Base-by-base conservation (phyloP, 2,888 invertebrate genomes). In the Volucella inflata region DNA sequence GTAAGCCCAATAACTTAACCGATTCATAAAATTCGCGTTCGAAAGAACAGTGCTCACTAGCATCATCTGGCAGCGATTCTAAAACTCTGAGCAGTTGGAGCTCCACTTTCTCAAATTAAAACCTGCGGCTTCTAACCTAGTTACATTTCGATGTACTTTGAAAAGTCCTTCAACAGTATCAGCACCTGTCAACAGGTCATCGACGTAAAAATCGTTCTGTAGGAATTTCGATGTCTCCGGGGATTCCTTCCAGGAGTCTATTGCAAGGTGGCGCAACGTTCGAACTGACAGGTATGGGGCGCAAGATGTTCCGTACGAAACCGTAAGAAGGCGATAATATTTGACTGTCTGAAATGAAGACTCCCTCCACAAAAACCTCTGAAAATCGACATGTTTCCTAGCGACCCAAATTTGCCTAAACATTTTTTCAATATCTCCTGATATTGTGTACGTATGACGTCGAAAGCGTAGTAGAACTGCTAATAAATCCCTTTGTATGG, bases 81-180 rank as follows among this genome's bases (percentile, higher is more conserved):
- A 38, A 8, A 57, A 16, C 17, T 12, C 1, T 11, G 9, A 6
- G 11, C 40, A 57, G 10, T 57, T 40, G 11, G 16, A 40, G 17
- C 40, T 40, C 57, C 57, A 57, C 40, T 57, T 40, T 10, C 57
- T 14, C 4, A 57, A 16, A 57, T 16, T 57, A 6, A 57, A 57
- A 10, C 57, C 40, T 6, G 30, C 38, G 9, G 14, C n/a, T 38
- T 17, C 38, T 9, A 57, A 40, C 9, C 6, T 40, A 16, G 14
- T 40, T 1, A 40, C 0, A 11, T 57, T 16, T 12, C 10, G 12
- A 57, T 38, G 38, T 11, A 57, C 9, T 0, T 57, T 11, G 11
- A 38, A 40, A 10, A 57, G 14, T 1, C 40, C 57, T 14, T 57
- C 57, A 10, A 57, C 10, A 16, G 57, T n/a, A n/a, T n/a, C n/a